Percentiles rank a stretch among this genome's conserved stretches.
Evolutionary conservation across 2,797 vertebrate genomes (phyloP).

Genomic region (Acanthurus lineatus): DNA sequence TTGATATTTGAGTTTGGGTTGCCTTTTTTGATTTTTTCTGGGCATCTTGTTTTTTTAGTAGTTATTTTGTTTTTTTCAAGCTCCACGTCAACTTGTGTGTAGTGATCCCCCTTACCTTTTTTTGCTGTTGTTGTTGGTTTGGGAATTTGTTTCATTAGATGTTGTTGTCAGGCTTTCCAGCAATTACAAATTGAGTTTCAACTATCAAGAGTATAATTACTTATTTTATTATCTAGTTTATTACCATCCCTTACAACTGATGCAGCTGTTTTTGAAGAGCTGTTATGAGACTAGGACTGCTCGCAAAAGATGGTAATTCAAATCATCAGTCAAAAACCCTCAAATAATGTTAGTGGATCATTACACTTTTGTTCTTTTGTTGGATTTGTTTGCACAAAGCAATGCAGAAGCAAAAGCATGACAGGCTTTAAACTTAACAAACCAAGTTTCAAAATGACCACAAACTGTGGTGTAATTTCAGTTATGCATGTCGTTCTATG

Average conservation of each 20-base stretch:
- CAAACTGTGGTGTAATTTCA: too few relatives aligned
- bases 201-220: constrained; percentile 33
- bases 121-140: not conserved
- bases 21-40: not conserved
- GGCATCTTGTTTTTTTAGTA: not conserved
- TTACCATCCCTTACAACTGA: constrained; percentile 10
- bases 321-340: too few relatives aligned
- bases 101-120: not conserved
- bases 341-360: too few relatives aligned
- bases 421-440: too few relatives aligned
- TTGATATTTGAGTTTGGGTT: not conserved
- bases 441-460: too few relatives aligned
- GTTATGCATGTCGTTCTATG: too few relatives aligned
- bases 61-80: not conserved
- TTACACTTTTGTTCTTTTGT: too few relatives aligned
- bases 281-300: not conserved
- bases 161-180: constrained; percentile 20
- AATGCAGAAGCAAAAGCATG: too few relatives aligned
- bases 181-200: constrained; percentile 26
- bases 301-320: too few relatives aligned
- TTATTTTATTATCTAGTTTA: constrained; percentile 16
- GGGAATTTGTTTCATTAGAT: constrained; percentile 8
- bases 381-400: too few relatives aligned
- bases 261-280: constrained; percentile 3
- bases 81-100: constrained; percentile 1